A percentile compares a stretch with the other conserved stretches of the same genome.
Conservation (phyloP, 92 coral and sea anemone species). For the Muricea muricata region DNA sequence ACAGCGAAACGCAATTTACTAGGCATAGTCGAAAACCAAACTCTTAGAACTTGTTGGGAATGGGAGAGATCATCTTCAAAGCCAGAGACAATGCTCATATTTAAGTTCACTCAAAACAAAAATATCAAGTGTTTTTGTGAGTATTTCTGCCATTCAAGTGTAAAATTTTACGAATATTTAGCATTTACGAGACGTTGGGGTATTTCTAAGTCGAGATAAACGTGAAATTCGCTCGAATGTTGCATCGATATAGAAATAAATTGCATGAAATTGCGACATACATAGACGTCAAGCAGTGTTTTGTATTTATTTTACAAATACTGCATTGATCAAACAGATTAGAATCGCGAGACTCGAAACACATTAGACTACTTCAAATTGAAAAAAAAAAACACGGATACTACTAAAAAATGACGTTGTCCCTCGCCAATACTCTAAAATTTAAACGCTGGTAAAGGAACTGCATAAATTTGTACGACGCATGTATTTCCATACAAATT, state of each 20-base stretch:
- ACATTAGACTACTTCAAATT: background rate
- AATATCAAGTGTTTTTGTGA: background rate
- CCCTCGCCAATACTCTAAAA: no score
- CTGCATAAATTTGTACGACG: no score
- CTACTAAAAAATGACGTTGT: no score
- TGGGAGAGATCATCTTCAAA: background rate
- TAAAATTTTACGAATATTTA: background rate
- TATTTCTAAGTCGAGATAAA: background rate
- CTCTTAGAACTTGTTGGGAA: background rate
- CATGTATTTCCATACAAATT: no score
- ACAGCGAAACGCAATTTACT: no score
- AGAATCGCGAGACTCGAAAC: slow-evolving; percentile 11
- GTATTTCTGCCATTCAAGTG: background rate
- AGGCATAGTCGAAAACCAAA: no score
- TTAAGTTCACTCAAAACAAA: background rate
- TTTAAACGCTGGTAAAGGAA: no score
- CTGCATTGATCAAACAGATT: background rate
- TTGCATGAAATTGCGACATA: background rate
- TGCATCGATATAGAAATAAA: background rate
- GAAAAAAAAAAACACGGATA: no score
- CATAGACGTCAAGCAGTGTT: background rate
- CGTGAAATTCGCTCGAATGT: background rate
- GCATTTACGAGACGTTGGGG: background rate
- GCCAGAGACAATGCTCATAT: slow-evolving; percentile 27
- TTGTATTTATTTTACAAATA: background rate